A percentile compares a stretch with the other conserved stretches of the same genome.
phyloP scores from a whole-genome alignment of 2,888 invertebrate species.

The Cyaniris semiargus region DNA sequence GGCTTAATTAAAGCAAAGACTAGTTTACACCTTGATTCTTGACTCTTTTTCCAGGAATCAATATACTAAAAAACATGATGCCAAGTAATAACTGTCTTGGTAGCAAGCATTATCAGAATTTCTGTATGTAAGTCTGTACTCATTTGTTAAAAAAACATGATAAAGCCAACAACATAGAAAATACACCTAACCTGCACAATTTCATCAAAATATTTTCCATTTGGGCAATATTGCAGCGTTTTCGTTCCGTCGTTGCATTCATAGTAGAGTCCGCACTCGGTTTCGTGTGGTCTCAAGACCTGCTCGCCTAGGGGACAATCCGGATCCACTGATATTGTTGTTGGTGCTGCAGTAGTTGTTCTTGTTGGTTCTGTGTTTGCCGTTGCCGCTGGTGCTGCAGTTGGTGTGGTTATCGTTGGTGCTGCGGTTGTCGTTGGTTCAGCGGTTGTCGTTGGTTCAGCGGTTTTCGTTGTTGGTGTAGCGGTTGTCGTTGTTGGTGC shows the following conservation, averaged over 20 bases:
- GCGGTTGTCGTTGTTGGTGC: constrained; percentile 32
- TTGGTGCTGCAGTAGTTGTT: constrained; percentile 10
- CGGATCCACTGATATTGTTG: constrained; percentile 31
- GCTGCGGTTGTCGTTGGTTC: constrained; percentile 10
- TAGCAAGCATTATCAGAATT: no score
- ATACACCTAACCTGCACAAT: constrained; percentile 47
- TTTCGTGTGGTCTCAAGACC: constrained; percentile 52
- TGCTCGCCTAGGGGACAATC: constrained; percentile 36
- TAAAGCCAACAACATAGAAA: neutral
- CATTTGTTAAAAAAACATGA: neutral
- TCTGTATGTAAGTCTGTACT: no score
- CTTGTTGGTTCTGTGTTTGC: constrained; percentile 31
- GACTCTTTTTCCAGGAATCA: no score
- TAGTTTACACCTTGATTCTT: neutral
- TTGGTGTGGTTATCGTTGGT: constrained; percentile 15
- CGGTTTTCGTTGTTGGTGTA: constrained; percentile 35
- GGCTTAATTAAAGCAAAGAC: neutral
- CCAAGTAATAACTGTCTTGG: no score
- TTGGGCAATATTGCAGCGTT: constrained; percentile 48
- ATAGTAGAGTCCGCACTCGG: constrained; percentile 55
- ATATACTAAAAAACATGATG: no score
- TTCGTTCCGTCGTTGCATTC: constrained; percentile 52
- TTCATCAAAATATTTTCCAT: constrained; percentile 50
- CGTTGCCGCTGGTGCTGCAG: constrained; percentile 26
- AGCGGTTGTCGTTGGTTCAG: constrained; percentile 22